Evolutionary conservation across 2,888 invertebrate genomes (phyloP), one percentile per base, ranked within the genome.

Genomic region (Tolmerus cingulatus): DNA sequence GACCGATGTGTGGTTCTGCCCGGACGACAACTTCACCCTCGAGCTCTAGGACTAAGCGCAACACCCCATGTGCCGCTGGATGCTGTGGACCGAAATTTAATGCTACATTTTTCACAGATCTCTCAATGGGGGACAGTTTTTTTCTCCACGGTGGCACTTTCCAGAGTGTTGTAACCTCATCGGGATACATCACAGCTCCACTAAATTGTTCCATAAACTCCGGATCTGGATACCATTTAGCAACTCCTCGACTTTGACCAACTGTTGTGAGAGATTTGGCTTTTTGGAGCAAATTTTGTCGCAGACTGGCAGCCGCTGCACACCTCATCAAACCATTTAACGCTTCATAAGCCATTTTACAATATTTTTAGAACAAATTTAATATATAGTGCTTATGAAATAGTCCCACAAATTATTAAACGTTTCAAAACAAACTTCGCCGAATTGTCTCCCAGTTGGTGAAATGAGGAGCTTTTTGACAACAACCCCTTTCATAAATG

Each of bases 1-100:
- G 94, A 0, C 99, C 99, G 90, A 99, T 98, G 92, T 99, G 99
- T 0, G 99, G 99, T 93, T 99, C 99, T 0, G 98, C 97, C 27
- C 96, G 94, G 1, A 66, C 7, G 12, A 66, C 27, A 76, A 91
- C 91, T 93, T 98, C 98, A 89, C 97, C 97, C 89, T 97, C 96
- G 4, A 98, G 92, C 90, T 97, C 97, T 86, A 98, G 91, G 0
- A 98, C 96, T 37, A 98, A 93, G 88, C 98, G 95, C 85, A 98
- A 93, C 85, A 98, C 98, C 89, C 98, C 98, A 91, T 98, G 98
- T 91, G 98, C 98, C 57, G 98, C 98, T 2, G 98, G 98, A 94
- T 98, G 98, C 91, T 98, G 97, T 0, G 98, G 98, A 0, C 98
- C 98, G 93, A 98, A 98, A 92, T 98, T 98, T 0, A 98, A 90